A percentile compares a stretch with the other conserved stretches of the same genome.
These are phyloP conservation scores for Brachionus rubens DNA, from an alignment of 1,140 invertebrate genomes.

Conservation along the genomic window DNA sequence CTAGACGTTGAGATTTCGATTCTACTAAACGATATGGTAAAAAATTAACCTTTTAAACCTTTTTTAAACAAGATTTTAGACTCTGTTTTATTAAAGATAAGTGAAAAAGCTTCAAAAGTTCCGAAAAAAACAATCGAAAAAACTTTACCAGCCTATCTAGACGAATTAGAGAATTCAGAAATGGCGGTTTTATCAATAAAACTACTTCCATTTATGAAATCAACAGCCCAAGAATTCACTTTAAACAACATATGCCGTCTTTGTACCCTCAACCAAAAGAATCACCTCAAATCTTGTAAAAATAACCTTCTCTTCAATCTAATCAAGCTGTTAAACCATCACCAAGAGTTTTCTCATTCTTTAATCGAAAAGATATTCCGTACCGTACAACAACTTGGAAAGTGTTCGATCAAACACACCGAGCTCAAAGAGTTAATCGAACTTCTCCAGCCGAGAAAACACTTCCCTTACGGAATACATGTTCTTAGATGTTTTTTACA, in stretches of 20 bases:
- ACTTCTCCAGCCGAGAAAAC: background rate
- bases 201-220: background rate
- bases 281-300: slow-evolving; percentile 35
- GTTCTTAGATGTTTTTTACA: slow-evolving; percentile 41
- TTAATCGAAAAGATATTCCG: slow-evolving; percentile 35
- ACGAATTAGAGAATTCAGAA: background rate
- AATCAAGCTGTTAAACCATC: background rate
- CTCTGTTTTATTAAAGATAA: background rate
- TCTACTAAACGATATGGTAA: background rate
- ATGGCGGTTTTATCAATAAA: background rate
- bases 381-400: slow-evolving; percentile 4
- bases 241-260: slow-evolving; percentile 15
- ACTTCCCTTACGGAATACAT: slow-evolving; percentile 19
- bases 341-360: background rate
- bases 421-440: slow-evolving; percentile 7
- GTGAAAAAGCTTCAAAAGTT: background rate
- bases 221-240: background rate
- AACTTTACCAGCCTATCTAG: background rate
- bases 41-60: background rate
- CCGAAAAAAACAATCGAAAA: background rate
- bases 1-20: background rate
- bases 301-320: background rate
- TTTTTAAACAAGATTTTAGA: background rate
- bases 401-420: slow-evolving; percentile 1
- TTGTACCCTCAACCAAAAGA: background rate